phyloP scores from a whole-genome alignment of 2,797 vertebrate genomes.

The Peromyscus nudipes region DNA sequence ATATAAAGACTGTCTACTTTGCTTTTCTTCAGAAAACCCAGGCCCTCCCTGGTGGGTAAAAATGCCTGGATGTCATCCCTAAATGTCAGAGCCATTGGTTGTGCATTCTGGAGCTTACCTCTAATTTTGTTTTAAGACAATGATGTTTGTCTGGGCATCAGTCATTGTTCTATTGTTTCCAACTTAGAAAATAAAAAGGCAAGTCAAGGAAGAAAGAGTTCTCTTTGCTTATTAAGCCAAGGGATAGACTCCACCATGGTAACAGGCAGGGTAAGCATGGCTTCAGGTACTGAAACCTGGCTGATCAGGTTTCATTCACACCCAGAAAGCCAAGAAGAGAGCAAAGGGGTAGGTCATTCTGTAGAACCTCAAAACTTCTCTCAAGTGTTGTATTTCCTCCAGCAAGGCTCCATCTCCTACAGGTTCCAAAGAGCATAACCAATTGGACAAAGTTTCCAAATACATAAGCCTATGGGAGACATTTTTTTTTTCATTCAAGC shows the following conservation, averaged over 20 bases:
- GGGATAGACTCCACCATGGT: neutral
- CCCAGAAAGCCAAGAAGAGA: neutral
- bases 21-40: neutral
- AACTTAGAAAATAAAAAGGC: too few species aligned
- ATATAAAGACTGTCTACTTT: neutral
- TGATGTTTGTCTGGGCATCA: too few species aligned
- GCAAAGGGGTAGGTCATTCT: neutral
- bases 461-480: neutral
- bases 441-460: neutral
- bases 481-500: neutral
- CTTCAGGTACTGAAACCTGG: neutral
- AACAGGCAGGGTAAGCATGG: neutral
- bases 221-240: neutral
- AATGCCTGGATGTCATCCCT: neutral
- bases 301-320: neutral
- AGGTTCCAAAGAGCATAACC: neutral
- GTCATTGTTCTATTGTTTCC: neutral
- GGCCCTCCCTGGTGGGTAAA: neutral
- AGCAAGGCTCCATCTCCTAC: neutral
- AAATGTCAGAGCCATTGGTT: neutral
- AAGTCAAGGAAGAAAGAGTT: neutral
- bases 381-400: neutral
- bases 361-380: neutral
- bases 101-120: neutral
- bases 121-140: neutral